A percentile compares a stretch with the other conserved stretches of the same genome.
phyloP scores from a whole-genome alignment of 1,140 invertebrate genomes.

The Drosophila navojoa region DNA sequence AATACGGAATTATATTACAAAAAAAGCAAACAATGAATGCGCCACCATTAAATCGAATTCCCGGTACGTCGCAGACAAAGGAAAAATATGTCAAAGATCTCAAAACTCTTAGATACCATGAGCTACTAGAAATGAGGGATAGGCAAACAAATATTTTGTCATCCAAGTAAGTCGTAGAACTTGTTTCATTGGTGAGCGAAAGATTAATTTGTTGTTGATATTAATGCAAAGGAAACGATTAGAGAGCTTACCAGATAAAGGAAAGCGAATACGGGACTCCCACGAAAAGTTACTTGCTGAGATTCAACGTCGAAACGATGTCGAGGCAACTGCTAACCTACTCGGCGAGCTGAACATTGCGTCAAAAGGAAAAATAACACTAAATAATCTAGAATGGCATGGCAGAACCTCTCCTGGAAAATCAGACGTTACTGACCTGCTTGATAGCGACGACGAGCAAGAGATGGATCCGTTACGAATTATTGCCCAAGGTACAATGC shows the following conservation, averaged over 20 bases:
- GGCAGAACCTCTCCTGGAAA: conserved; percentile 81
- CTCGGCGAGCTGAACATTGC: conserved; percentile 87
- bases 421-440: conserved; percentile 69
- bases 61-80: conserved; percentile 52
- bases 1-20: background rate
- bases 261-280: conserved; percentile 86
- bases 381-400: conserved; percentile 89
- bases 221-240: conserved; percentile 64
- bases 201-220: conserved; percentile 7
- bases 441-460: conserved; percentile 88
- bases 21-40: background rate
- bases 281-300: conserved; percentile 85
- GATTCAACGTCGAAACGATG: conserved; percentile 85
- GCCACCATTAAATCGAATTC: conserved; percentile 51
- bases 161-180: conserved; percentile 84
- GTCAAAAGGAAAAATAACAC: conserved; percentile 85
- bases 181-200: conserved; percentile 9
- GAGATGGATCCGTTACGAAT: conserved; percentile 88
- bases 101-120: conserved; percentile 78
- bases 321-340: conserved; percentile 86
- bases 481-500: conserved; percentile 86
- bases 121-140: conserved; percentile 85
- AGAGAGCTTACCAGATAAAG: conserved; percentile 88
- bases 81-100: conserved; percentile 78
- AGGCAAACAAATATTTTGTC: conserved; percentile 85